These are phyloP conservation scores for Ursus arctos DNA, from an alignment of 2,113 vertebrate genomes.

Conservation along the genomic window DNA sequence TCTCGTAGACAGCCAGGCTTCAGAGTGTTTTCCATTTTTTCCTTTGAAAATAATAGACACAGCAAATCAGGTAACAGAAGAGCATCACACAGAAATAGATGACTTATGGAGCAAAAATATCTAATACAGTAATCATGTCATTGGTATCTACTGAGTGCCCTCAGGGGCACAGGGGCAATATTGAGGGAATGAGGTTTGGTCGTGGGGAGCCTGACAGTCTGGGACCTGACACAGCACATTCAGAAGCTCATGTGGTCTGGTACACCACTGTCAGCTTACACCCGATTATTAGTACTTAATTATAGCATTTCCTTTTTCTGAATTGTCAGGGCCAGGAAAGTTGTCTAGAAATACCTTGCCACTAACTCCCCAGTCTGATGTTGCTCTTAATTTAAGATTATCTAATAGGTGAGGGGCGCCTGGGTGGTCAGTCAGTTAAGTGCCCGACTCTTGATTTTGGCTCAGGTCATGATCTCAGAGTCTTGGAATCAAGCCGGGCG, in stretches of 20 bases:
- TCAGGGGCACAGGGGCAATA: accelerated
- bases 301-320: neutral
- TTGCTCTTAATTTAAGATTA: constrained; percentile 31
- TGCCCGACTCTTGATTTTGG: neutral
- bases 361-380: neutral
- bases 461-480: neutral
- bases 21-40: constrained; percentile 26
- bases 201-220: neutral
- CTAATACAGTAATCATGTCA: neutral
- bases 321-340: neutral
- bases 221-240: neutral
- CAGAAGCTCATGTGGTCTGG: neutral
- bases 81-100: neutral
- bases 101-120: neutral
- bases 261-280: neutral
- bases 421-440: neutral
- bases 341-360: constrained; percentile 4
- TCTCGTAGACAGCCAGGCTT: constrained; percentile 53
- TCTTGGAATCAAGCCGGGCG: neutral
- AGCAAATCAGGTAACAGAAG: constrained; percentile 8
- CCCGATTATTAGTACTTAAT: neutral
- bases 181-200: accelerated
- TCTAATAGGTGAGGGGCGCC: neutral
- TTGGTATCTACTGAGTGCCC: neutral
- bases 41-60: constrained; percentile 69